Base-by-base conservation (phyloP, 1,140 invertebrate genomes). In the Lethrus apterus region DNA sequence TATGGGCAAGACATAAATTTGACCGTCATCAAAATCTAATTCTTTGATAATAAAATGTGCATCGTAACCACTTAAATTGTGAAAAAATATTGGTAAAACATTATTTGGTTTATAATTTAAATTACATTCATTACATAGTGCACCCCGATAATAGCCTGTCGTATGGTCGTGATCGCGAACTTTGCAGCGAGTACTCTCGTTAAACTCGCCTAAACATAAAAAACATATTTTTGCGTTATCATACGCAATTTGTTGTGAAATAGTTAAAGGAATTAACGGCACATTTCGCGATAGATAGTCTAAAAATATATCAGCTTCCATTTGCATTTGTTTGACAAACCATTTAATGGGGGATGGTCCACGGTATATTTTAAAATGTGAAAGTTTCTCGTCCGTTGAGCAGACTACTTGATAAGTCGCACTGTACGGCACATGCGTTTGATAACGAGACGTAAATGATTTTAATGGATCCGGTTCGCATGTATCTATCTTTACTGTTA, bases 1-100 rank as follows among this genome's bases (percentile, higher is more conserved):
- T 40, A 59, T 64, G 8, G 65, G 59, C 36, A 69, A 66, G 11
- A 63, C 51, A 24, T 54, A 41, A 17, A 68, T 60, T 21, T 50
- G n/a, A 38, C 19, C 15, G 11, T 59, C 45, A 54, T 54, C 50
- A 18, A 42, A 18, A 15, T 54, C 49, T n/a, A 65, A 35, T 17
- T 45, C 50, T 51, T 60, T 51, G n/a, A 68, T 62, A 33, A 69
- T 54, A 2, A 67, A 45, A 42, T 42, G 40, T 14, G 11, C 40
- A 42, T 42, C 40, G 18, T 42, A 42, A 29, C 40, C 40, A 7
- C 11, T 15, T 20, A 19, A 20, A 38, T 38, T 38, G 20, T 38
- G 35, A 18, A 38, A 38, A 9, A 42, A 42, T 9, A 42, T 4
- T 1, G 18, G 40, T 11, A 42, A 17, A 9, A 24, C 10, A 21